Percentiles rank a stretch among this genome's conserved stretches.
Conservation (phyloP, 2,797 vertebrate genomes). For the Gymnoscopelus braueri region DNA sequence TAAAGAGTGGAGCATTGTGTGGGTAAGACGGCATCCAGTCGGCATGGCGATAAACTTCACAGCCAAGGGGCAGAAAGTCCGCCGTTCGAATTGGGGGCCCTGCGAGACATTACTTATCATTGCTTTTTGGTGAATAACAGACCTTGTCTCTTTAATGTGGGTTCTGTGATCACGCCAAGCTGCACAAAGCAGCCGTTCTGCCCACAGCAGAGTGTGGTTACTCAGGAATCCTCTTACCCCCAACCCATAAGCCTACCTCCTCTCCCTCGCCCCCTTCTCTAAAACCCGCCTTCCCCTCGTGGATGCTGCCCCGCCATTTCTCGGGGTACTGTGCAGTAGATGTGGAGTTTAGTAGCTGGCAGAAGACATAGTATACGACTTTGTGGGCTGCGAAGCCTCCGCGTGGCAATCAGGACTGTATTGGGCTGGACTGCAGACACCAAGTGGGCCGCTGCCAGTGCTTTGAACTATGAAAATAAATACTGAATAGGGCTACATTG, state of each 20-base stretch:
- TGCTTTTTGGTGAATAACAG: conserved; percentile 73
- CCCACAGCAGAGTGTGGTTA: conserved; percentile 79
- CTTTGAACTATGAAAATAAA: conserved; percentile 97
- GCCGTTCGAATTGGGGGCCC: conserved; percentile 43
- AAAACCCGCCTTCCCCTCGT: conserved; percentile 58
- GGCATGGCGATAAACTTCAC: conserved; percentile 61
- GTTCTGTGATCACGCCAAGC: conserved; percentile 81
- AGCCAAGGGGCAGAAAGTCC: conserved; percentile 54
- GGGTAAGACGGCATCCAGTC: conserved; percentile 33
- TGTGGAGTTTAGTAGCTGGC: conserved; percentile 83
- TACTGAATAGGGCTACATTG: conserved; percentile 86
- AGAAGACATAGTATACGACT: conserved; percentile 63
- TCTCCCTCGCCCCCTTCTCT: conserved; percentile 55
- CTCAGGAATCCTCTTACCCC: conserved; percentile 75
- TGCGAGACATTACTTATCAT: conserved; percentile 80
- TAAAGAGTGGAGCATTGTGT: conserved; percentile 35
- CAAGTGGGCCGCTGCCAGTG: conserved; percentile 83
- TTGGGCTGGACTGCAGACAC: conserved; percentile 85
- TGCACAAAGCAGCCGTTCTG: conserved; percentile 80
- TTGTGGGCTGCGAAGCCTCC: conserved; percentile 81
- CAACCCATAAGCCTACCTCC: conserved; percentile 54
- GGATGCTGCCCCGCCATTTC: conserved; percentile 59
- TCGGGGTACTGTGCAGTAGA: conserved; percentile 49
- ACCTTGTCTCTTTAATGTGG: conserved; percentile 74
- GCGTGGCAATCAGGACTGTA: conserved; percentile 81